Percentiles rank a stretch among this genome's conserved stretches.
phyloP scores from a whole-genome alignment of 2,113 vertebrate genomes.

The Pandion haliaetus region DNA sequence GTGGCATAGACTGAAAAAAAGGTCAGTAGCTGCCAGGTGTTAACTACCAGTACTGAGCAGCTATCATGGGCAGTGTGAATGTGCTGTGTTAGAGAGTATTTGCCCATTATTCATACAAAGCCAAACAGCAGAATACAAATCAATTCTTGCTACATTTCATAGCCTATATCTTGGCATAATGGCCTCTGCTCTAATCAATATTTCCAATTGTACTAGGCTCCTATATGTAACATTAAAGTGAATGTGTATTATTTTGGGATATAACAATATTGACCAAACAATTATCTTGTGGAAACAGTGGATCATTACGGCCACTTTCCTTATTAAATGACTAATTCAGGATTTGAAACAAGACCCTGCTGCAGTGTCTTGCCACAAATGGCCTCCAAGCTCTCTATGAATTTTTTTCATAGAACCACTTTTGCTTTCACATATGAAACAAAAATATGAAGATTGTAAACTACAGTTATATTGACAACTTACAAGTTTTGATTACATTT shows the following conservation, averaged over 20 bases:
- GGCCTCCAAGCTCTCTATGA: not conserved
- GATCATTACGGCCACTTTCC: not conserved
- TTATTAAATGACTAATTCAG: conserved; percentile 12
- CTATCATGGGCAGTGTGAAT: not conserved
- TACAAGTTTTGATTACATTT: not conserved
- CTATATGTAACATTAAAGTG: not conserved
- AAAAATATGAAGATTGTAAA: not conserved
- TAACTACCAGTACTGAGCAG: not conserved
- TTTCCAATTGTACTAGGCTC: not conserved
- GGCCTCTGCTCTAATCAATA: conserved; percentile 9
- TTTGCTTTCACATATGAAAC: not conserved
- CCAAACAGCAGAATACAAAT: not conserved
- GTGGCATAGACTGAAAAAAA: not conserved
- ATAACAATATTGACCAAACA: conserved; percentile 42
- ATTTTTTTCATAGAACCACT: not conserved
- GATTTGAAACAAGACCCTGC: not conserved
- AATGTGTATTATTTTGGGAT: conserved; percentile 5
- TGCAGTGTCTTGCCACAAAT: not conserved
- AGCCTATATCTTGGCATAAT: not conserved
- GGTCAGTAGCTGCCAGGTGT: not conserved
- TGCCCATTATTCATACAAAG: not conserved
- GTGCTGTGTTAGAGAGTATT: not conserved
- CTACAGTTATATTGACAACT: not conserved
- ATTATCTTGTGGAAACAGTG: conserved; percentile 24
- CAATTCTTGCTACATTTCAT: not conserved